These are phyloP conservation scores for Dicranocentrus wangi DNA, from an alignment of 2,888 invertebrate species.

Conservation along the genomic window DNA sequence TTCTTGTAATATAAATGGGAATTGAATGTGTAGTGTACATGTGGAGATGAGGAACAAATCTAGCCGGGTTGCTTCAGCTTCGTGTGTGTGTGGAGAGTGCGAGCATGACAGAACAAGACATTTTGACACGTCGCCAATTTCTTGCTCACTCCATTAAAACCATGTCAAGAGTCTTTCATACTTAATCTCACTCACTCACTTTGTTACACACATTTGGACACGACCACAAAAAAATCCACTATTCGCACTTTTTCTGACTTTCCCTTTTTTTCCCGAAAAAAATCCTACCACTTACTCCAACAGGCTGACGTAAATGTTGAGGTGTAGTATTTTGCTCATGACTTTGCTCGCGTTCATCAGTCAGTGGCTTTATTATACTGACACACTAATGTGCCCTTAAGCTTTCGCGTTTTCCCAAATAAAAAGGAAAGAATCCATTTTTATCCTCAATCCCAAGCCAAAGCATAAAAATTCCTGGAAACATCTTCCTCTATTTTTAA, in stretches of 20 bases:
- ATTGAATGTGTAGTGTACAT: neutral
- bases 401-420: too few species aligned
- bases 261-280: neutral
- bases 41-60: neutral
- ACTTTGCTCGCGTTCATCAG: too few species aligned
- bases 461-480: too few species aligned
- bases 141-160: constrained; percentile 65
- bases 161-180: constrained; percentile 63
- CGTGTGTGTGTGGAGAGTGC: constrained; percentile 9
- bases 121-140: constrained; percentile 68
- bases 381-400: too few species aligned
- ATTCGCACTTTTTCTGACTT: constrained; percentile 4
- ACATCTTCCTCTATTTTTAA: too few species aligned
- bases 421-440: too few species aligned
- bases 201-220: constrained; percentile 16
- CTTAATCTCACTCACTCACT: constrained; percentile 52
- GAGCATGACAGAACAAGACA: constrained; percentile 59
- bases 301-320: too few species aligned
- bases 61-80: neutral
- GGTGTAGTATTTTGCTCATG: too few species aligned
- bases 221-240: constrained; percentile 23
- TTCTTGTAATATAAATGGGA: neutral
- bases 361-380: too few species aligned
- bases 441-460: too few species aligned
- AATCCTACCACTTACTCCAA: too few species aligned